Conservation (phyloP, 2,113 vertebrate genomes). For the Peromyscus californicus region DNA sequence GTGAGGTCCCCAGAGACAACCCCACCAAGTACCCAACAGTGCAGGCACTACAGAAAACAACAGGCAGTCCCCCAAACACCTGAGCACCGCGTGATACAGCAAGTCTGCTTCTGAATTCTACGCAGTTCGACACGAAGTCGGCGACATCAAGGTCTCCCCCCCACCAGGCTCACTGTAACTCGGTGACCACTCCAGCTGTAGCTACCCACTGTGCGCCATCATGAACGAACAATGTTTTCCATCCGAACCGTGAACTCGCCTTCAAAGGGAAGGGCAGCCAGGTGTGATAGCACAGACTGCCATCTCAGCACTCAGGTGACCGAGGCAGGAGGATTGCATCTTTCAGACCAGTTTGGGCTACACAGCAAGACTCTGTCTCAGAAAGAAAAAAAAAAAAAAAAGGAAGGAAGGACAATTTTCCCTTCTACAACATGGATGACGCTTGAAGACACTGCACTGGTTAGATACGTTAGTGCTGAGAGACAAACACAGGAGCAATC, state of each 20-base stretch:
- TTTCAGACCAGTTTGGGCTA: neutral
- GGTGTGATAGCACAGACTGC: neutral
- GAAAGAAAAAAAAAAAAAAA: too few relatives aligned
- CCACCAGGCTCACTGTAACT: too few relatives aligned
- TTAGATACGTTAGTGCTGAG: neutral
- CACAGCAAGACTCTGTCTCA: neutral
- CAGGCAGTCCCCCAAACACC: neutral
- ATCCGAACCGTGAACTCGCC: too few relatives aligned
- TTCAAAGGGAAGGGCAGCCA: neutral
- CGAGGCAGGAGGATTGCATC: neutral
- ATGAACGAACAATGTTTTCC: too few relatives aligned
- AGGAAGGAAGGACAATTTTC: neutral
- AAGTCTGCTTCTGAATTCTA: neutral
- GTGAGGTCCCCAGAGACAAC: neutral
- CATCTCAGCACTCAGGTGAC: neutral
- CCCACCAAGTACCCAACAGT: neutral
- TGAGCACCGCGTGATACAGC: neutral
- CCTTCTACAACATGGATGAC: neutral
- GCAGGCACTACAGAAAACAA: neutral
- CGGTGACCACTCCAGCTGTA: rapidly evolving
- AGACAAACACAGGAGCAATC: neutral
- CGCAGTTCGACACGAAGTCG: neutral
- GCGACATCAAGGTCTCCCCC: neutral
- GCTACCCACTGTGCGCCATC: neutral
- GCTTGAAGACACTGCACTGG: neutral